Evolutionary conservation across 1,140 invertebrate species (phyloP), one percentile per base, ranked within the genome.

Genomic region (Kradibia gibbosae): DNA sequence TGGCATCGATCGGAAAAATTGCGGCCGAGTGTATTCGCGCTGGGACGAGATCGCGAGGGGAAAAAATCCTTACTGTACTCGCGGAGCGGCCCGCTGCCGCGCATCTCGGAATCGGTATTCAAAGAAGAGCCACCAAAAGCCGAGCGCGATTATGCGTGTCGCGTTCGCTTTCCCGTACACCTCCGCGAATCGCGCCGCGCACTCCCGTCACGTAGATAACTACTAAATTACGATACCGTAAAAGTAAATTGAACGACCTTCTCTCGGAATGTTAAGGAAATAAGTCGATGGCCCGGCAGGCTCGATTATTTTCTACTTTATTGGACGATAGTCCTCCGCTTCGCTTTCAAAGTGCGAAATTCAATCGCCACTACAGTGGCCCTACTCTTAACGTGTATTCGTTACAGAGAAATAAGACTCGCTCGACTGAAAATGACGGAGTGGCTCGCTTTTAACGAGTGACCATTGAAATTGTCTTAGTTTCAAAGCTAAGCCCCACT

Each of bases 101-200:
- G 22, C 31, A 65, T 34, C 62, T 13, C 2, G 62, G 62, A 65
- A 65, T 65, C 34, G 62, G 62, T 65, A 65, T 65, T 65, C 60
- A 65, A 65, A 65, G 60, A 65, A 65, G 31, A 36, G 20, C 5
- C 5, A 13, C 28, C 57, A 28, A 62, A 15, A 65, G 60, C n/a
- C 1, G 3, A 36, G 60, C 10, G 20, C 15, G 28, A 65, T 65
- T 65, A 65, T 65, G 31, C 60, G 31, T 20, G 60, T 36, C 60
- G 31, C 60, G 31, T 65, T 65, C 10, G 60, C 11, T 65, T 65
- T 65, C 60, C 60, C 60, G 60, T 36, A 65, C 60, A 65, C 13
- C 31, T 36, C 55, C n/a, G 55, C 55, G 55, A 57, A 57, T 57
- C 55, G 55, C 25, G 22, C n/a, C n/a, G 55, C 8, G 22, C 25